phyloP scores from a whole-genome alignment of 2,888 invertebrate genomes.

The Parnassius orleans region DNA sequence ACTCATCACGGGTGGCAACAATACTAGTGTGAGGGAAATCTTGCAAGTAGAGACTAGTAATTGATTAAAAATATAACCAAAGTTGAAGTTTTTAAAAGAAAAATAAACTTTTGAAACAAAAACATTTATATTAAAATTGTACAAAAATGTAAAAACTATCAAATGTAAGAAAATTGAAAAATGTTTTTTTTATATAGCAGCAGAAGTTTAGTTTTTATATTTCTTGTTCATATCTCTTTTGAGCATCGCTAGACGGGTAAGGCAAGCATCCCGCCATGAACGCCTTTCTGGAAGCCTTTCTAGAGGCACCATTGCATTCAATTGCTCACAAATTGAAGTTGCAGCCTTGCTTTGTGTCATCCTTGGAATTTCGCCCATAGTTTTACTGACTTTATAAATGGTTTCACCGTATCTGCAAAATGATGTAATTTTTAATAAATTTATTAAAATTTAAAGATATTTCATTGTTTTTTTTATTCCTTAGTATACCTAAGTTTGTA shows the following conservation, averaged over 20 bases:
- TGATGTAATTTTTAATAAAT: background rate
- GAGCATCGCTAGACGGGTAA: conserved; percentile 89
- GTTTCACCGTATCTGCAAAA: conserved; percentile 77
- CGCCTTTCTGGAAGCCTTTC: conserved; percentile 87
- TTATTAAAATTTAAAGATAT: background rate
- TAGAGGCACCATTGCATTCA: conserved; percentile 87
- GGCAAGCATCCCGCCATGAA: conserved; percentile 90
- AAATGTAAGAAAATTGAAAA: background rate
- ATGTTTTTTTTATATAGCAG: background rate
- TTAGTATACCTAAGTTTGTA: too few species aligned
- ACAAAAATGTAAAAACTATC: background rate
- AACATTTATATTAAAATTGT: background rate
- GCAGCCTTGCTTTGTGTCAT: conserved; percentile 84
- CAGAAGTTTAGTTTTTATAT: conserved; percentile 42
- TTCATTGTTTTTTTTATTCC: background rate
- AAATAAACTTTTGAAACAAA: background rate
- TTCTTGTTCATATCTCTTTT: conserved; percentile 85
- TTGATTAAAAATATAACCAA: too few species aligned
- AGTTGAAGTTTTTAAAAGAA: background rate
- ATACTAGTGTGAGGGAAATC: too few species aligned
- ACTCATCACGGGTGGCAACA: too few species aligned
- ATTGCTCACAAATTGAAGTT: conserved; percentile 84
- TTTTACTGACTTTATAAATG: conserved; percentile 83
- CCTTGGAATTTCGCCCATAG: conserved; percentile 87
- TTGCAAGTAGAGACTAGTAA: too few species aligned